Percentiles rank a stretch among this genome's conserved stretches.
Evolutionary conservation across 1,140 invertebrate genomes (phyloP).

Genomic region (Schlechtendalia chinensis): DNA sequence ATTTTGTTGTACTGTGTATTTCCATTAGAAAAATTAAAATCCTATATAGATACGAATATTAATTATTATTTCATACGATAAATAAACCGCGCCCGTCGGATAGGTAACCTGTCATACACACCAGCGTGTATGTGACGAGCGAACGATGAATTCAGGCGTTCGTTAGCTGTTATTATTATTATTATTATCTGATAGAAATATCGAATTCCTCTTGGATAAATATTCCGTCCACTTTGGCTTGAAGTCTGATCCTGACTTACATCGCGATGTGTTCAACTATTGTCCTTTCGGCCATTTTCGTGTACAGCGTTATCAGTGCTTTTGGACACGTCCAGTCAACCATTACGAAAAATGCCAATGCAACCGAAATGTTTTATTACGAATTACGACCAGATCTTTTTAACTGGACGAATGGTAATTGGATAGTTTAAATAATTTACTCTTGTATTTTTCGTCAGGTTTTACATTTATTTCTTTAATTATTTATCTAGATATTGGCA

Average conservation of each 20-base stretch:
- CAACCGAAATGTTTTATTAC: conserved; percentile 39
- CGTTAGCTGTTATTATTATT: too few relatives aligned
- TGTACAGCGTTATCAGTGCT: not conserved
- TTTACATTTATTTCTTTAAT: not conserved
- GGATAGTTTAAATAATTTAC: not conserved
- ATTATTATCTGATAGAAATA: not conserved
- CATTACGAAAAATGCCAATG: not conserved
- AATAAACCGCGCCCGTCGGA: not conserved
- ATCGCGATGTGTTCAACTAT: not conserved
- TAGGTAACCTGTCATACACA: not conserved
- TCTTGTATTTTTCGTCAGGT: not conserved
- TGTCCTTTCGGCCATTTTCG: not conserved
- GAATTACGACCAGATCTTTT: conserved; percentile 33
- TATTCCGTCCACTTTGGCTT: not conserved
- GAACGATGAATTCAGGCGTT: not conserved
- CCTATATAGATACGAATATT: not conserved
- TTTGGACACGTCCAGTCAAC: not conserved
- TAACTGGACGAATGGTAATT: conserved; percentile 44
- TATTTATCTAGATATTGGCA: not conserved
- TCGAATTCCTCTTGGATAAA: too few relatives aligned
- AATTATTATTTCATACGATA: not conserved
- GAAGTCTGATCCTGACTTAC: not conserved
- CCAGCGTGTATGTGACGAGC: not conserved
- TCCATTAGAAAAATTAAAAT: not conserved
- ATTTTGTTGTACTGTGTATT: not conserved